Base-by-base conservation (phyloP, 1,140 invertebrate species). In the Trachymyrmex cornetzi region DNA sequence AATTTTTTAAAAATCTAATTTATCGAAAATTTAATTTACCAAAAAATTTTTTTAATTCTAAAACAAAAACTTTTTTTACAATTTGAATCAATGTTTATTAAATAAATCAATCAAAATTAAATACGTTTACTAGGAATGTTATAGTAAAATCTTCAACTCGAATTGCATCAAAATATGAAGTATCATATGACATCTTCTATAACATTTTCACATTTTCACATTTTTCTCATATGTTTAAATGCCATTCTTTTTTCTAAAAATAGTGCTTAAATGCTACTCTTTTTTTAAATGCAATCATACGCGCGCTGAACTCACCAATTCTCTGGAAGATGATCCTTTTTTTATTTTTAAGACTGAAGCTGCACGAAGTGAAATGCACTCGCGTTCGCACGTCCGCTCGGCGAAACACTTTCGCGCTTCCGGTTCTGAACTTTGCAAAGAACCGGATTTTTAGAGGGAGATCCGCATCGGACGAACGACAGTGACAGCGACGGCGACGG, bases 251-350 rank as follows among this genome's bases (percentile, higher is more conserved):
- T 44, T 69, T 19, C 38, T 24, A 5, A 55, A 80, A 80, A 14
- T 11, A 57, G 55, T 50, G 11, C 11, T 24, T 24, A 53, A 16
- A 53, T 19, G 3, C 3, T 16, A 19, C n/a, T 16, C 16, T 11
- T 27, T 50, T 48, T 69, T 19, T 24, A 11, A 55, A 80, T 55
- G 24, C 11, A 57, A 79, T 34, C 5, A 64, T 19, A 53, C 14
- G 14, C 53, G 44, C 59, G 55, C 24, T 22, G 16, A 53, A 89
- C 87, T 89, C 77, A 89, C 87, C 82, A 63, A 86, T 67, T 75
- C 61, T 50, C 16, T 74, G 67, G 5, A 63, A 81, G 38, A 16
- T 87, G 87, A 63, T 16, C 24, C 53, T 59, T 77, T 75, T 55
- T 86, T 44, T 61, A 77, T 63, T 75, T 86, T 66, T 55, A 69